phyloP scores from a whole-genome alignment of 2,888 invertebrate species.

The Gerris lacustris region DNA sequence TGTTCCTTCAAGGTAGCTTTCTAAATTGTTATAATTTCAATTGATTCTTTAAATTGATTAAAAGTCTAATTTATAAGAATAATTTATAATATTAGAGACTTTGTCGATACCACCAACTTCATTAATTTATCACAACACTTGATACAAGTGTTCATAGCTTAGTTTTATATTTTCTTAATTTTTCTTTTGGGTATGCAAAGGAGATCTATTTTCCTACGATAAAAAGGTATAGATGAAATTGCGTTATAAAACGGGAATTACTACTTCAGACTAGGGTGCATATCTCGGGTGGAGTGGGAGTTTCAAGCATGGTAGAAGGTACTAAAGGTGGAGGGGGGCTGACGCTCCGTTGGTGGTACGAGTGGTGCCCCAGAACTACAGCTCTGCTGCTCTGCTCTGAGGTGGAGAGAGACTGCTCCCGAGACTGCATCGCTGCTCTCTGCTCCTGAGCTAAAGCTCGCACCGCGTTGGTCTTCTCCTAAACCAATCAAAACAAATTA shows the following conservation, averaged over 20 bases:
- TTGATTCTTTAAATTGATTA: no score
- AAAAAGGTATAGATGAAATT: conserved; percentile 1
- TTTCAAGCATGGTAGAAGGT: conserved; percentile 48
- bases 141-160: no score
- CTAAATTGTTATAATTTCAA: no score
- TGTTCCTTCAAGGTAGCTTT: no score
- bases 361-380: conserved; percentile 16
- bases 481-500: conserved; percentile 20
- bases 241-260: not conserved
- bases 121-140: no score
- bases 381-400: conserved; percentile 14
- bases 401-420: conserved; percentile 22
- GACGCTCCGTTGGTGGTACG: conserved; percentile 19
- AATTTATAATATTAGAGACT: no score
- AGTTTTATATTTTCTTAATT: no score
- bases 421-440: conserved; percentile 22
- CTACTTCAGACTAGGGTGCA: conserved; percentile 51
- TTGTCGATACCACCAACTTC: no score
- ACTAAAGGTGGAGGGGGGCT: conserved; percentile 37
- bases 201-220: not conserved
- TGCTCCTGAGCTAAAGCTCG: conserved; percentile 46
- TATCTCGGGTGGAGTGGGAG: conserved; percentile 51
- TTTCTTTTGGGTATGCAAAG: no score
- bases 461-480: conserved; percentile 72
- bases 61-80: no score